Evolutionary conservation across 2,797 vertebrate genomes (phyloP).

Genomic region (Malacoraja senta): DNA sequence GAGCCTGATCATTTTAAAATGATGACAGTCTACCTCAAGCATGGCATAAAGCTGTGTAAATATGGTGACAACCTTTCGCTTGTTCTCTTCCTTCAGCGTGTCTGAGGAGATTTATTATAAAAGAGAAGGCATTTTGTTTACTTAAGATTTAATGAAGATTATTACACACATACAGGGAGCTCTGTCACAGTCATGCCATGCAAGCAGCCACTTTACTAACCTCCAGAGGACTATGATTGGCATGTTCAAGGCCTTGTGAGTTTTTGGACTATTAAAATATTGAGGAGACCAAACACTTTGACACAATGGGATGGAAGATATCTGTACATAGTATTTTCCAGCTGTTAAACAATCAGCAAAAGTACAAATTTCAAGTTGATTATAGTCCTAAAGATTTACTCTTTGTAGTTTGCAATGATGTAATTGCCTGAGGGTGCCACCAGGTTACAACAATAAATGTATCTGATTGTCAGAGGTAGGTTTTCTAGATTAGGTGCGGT

Average conservation of each 20-base stretch:
- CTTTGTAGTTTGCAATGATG: not conserved
- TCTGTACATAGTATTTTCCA: not conserved
- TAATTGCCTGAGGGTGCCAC: not conserved
- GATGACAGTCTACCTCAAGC: not conserved
- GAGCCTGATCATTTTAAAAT: not conserved
- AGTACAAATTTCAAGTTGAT: not conserved
- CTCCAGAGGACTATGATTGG: not conserved
- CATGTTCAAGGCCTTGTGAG: not conserved
- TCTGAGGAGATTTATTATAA: not conserved
- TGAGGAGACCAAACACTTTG: not conserved
- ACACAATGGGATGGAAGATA: not conserved
- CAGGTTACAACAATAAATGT: not conserved
- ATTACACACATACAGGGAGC: slow-evolving; percentile 7
- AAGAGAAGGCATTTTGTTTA: slow-evolving; percentile 4
- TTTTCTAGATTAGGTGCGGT: too few species aligned
- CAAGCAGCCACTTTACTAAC: not conserved
- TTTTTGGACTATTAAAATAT: slow-evolving; percentile 6
- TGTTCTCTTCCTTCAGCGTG: not conserved
- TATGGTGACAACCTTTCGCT: not conserved
- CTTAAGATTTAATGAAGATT: slow-evolving; percentile 37
- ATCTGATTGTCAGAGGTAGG: too few species aligned
- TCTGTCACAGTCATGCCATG: not conserved
- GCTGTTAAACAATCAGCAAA: not conserved
- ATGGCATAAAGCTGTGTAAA: not conserved
- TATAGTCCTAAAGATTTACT: not conserved